These are phyloP conservation scores for Nasonia vitripennis DNA, from an alignment of 1,140 invertebrate genomes.

Conservation along the genomic window DNA sequence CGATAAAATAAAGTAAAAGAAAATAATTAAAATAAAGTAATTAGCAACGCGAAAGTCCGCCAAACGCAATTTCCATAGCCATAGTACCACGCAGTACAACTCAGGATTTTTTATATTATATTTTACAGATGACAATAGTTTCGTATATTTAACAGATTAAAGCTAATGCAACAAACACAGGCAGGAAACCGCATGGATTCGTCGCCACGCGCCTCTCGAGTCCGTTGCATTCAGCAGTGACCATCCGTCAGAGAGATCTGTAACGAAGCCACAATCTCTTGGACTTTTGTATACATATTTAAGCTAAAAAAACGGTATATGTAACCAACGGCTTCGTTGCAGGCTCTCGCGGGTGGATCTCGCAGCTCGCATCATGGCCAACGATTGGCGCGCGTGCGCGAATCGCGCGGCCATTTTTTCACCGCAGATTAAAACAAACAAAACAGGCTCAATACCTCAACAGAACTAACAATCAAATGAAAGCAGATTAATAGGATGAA, in stretches of 20 bases:
- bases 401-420: conserved; percentile 30
- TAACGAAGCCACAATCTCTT: background rate
- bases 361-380: background rate
- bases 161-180: conserved; percentile 38
- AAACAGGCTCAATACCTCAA: conserved; percentile 74
- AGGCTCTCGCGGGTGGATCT: background rate
- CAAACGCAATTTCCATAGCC: conserved; percentile 69
- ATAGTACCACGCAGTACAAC: conserved; percentile 76
- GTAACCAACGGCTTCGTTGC: background rate
- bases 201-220: background rate
- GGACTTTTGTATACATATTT: conserved; percentile 21
- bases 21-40: conserved; percentile 4
- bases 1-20: conserved; percentile 17
- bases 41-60: conserved; percentile 32
- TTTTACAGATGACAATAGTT: conserved; percentile 77
- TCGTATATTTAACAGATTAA: conserved; percentile 66
- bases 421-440: conserved; percentile 62
- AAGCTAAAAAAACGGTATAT: conserved; percentile 15
- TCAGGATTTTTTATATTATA: conserved; percentile 76
- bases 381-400: conserved; percentile 6
- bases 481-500: conserved; percentile 61
- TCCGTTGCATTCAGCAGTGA: background rate
- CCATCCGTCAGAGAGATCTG: background rate
- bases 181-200: conserved; percentile 11
- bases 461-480: conserved; percentile 72